Conservation (phyloP, 2,113 vertebrate genomes). For the Microtus oregoni region DNA sequence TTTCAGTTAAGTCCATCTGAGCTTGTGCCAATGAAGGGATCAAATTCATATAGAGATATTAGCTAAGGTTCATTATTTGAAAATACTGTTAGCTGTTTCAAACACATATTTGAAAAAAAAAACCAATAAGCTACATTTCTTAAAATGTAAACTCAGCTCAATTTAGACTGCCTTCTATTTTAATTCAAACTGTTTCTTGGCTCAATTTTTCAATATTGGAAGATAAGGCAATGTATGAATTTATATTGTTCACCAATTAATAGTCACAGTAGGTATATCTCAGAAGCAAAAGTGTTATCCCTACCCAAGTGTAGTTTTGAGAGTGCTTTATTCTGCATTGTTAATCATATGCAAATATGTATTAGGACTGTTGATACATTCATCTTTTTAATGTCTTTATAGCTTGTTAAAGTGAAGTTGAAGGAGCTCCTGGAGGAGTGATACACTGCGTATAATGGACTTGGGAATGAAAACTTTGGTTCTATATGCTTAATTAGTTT, state of each 20-base stretch:
- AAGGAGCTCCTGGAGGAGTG: slow-evolving; percentile 76
- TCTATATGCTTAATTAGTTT: slow-evolving; percentile 80
- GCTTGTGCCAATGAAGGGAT: not conserved
- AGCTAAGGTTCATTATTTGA: not conserved
- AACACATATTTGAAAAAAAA: slow-evolving; percentile 19
- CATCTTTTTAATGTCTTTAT: slow-evolving; percentile 76
- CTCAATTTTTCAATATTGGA: slow-evolving; percentile 35
- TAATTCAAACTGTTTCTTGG: slow-evolving; percentile 42
- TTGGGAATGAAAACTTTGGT: slow-evolving; percentile 72
- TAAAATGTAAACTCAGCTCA: slow-evolving; percentile 21
- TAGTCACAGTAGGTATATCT: not conserved
- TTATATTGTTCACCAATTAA: slow-evolving; percentile 23
- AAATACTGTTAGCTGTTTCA: not conserved
- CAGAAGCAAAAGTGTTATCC: slow-evolving; percentile 27
- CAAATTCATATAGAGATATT: not conserved
- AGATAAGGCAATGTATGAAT: not conserved
- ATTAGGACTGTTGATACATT: slow-evolving; percentile 70
- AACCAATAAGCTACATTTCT: not conserved
- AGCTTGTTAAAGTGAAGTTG: slow-evolving; percentile 80
- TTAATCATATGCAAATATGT: slow-evolving; percentile 80
- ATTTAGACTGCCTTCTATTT: not conserved
- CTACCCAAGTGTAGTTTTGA: slow-evolving; percentile 52
- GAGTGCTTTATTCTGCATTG: slow-evolving; percentile 64
- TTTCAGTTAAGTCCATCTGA: not conserved
- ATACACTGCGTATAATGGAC: slow-evolving; percentile 71